These are phyloP conservation scores for Malurus cyaneus DNA, from an alignment of 2,113 vertebrate genomes.

Conservation along the genomic window DNA sequence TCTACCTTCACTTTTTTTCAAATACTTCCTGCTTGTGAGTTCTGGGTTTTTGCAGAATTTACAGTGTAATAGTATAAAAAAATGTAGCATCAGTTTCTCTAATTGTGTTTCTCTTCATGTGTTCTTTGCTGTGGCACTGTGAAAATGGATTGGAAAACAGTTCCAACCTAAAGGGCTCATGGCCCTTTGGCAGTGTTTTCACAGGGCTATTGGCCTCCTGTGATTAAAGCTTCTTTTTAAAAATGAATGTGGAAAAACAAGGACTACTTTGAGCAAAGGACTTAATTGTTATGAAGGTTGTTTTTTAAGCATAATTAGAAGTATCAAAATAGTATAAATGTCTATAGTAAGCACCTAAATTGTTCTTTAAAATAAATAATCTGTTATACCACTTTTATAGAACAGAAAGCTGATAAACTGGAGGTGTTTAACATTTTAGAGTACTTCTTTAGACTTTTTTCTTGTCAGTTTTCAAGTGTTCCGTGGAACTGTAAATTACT, in stretches of 20 bases:
- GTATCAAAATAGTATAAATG: background rate
- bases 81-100: background rate
- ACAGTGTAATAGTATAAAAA: background rate
- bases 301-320: background rate
- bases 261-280: background rate
- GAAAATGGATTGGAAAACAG: background rate
- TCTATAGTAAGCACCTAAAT: background rate
- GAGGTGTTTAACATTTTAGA: background rate
- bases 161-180: background rate
- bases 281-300: background rate
- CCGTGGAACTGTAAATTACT: background rate
- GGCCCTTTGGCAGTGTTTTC: background rate
- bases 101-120: background rate
- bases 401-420: background rate
- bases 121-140: background rate
- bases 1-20: background rate
- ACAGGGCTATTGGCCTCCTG: background rate
- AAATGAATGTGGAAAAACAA: background rate
- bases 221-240: background rate
- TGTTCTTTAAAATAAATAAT: background rate
- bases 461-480: background rate
- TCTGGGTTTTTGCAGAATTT: background rate
- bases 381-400: background rate
- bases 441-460: background rate
- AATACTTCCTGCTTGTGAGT: background rate